Evolutionary conservation across 2,888 invertebrate species (phyloP).

Genomic region (Melieria crassipennis): DNA sequence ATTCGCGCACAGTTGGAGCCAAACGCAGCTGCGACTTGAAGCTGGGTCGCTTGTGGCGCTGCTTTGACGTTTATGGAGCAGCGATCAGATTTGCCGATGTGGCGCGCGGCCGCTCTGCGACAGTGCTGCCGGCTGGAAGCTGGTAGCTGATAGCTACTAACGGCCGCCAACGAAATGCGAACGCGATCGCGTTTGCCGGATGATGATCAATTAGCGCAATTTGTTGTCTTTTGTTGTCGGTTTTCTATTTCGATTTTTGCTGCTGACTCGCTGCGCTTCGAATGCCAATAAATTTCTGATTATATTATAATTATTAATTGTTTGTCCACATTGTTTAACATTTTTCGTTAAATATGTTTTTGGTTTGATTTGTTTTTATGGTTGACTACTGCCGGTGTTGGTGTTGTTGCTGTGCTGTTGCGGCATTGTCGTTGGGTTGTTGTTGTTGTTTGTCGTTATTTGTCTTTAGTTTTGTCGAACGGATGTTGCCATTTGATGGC

Average conservation of each 20-base stretch:
- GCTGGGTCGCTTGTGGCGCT: no score
- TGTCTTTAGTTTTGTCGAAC: neutral
- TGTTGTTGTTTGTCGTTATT: neutral
- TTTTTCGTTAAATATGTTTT: slow-evolving; percentile 7
- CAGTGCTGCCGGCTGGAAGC: no score
- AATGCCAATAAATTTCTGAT: slow-evolving; percentile 21
- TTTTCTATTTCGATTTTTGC: slow-evolving; percentile 7
- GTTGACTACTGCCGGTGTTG: neutral
- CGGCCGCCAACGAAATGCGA: neutral
- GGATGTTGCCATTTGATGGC: slow-evolving; percentile 16
- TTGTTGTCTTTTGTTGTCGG: slow-evolving; percentile 10
- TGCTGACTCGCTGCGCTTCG: slow-evolving; percentile 1
- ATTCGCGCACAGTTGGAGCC: no score
- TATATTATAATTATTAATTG: slow-evolving; percentile 22
- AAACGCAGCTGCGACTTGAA: no score
- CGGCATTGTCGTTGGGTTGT: neutral
- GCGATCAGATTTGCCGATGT: no score
- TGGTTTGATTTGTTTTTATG: slow-evolving; percentile 21
- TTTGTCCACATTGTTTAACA: slow-evolving; percentile 8
- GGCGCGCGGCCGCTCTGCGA: no score
- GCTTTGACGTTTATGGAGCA: no score
- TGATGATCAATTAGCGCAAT: slow-evolving; percentile 27
- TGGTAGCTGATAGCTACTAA: no score
- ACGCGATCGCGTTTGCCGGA: neutral
- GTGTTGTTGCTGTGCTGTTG: neutral